These are phyloP conservation scores for Patella depressa DNA, from an alignment of 2,888 invertebrate genomes.

Conservation along the genomic window DNA sequence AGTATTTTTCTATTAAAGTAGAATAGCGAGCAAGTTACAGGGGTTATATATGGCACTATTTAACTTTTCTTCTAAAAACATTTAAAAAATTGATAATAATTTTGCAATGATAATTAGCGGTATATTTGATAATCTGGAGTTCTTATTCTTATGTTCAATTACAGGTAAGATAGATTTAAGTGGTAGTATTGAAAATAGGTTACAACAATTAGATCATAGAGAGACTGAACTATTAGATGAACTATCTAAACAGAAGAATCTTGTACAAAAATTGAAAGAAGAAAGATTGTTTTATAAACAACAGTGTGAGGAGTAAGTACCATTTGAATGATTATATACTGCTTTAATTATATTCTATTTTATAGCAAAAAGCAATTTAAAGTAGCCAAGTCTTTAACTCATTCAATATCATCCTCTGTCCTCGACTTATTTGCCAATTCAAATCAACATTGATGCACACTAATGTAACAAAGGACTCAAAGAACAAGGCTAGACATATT, in stretches of 20 bases:
- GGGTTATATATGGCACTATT: neutral
- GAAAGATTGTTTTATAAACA: conserved; percentile 45
- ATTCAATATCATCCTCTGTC: no score
- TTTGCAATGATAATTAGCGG: conserved; percentile 1
- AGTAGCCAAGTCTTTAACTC: no score
- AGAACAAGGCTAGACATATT: no score
- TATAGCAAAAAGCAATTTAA: no score
- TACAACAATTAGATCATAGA: conserved; percentile 66
- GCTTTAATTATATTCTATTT: no score
- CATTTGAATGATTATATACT: neutral
- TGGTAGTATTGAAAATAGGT: conserved; percentile 61
- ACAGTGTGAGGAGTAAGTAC: conserved; percentile 55
- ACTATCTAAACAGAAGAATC: conserved; percentile 52
- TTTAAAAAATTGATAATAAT: conserved; percentile 1
- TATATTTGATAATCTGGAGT: neutral
- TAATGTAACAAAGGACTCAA: no score
- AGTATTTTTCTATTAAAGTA: no score
- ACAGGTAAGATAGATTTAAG: conserved; percentile 65
- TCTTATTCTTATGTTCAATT: conserved; percentile 12
- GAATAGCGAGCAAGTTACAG: no score
- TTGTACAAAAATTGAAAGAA: conserved; percentile 57
- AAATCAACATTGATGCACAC: no score
- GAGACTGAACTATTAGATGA: conserved; percentile 68
- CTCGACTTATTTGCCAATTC: no score
- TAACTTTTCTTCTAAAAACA: neutral